These are phyloP conservation scores for Ferdinandea cuprea DNA, from an alignment of 2,888 invertebrate genomes.

Conservation along the genomic window DNA sequence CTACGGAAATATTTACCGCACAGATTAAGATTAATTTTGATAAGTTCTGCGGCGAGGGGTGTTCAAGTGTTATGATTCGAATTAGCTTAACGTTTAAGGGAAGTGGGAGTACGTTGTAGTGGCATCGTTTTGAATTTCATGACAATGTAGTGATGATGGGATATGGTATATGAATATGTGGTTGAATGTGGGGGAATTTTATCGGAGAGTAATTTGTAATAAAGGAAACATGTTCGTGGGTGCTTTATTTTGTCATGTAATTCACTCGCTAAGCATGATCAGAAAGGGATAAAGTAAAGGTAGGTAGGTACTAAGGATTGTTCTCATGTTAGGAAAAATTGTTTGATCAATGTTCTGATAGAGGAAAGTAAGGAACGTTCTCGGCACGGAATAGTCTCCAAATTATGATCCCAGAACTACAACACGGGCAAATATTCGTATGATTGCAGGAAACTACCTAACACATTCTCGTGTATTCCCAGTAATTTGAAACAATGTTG, in stretches of 20 bases:
- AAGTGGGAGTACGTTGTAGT: not conserved
- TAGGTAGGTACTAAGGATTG: too few relatives aligned
- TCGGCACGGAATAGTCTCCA: too few relatives aligned
- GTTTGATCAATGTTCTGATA: too few relatives aligned
- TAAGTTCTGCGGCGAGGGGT: conserved; percentile 29
- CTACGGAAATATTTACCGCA: conserved; percentile 56
- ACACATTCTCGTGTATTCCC: too few relatives aligned
- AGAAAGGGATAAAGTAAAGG: not conserved
- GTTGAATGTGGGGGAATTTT: conserved; percentile 32
- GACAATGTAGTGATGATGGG: conserved; percentile 28
- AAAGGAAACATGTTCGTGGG: not conserved
- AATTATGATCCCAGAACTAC: too few relatives aligned
- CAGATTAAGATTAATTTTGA: conserved; percentile 72
- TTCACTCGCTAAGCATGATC: too few relatives aligned
- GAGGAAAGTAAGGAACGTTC: too few relatives aligned
- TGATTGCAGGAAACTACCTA: too few relatives aligned
- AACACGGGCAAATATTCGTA: too few relatives aligned
- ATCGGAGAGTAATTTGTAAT: conserved; percentile 47
- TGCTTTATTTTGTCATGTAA: not conserved
- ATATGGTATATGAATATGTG: too few relatives aligned
- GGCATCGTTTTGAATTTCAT: conserved; percentile 43
- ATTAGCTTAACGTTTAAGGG: conserved; percentile 29
- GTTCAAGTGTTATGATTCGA: conserved; percentile 56
- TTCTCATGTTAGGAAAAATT: too few relatives aligned
- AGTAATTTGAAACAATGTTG: too few relatives aligned